Base-by-base conservation (phyloP, 1,140 invertebrate genomes). In the Tetranychus urticae region DNA sequence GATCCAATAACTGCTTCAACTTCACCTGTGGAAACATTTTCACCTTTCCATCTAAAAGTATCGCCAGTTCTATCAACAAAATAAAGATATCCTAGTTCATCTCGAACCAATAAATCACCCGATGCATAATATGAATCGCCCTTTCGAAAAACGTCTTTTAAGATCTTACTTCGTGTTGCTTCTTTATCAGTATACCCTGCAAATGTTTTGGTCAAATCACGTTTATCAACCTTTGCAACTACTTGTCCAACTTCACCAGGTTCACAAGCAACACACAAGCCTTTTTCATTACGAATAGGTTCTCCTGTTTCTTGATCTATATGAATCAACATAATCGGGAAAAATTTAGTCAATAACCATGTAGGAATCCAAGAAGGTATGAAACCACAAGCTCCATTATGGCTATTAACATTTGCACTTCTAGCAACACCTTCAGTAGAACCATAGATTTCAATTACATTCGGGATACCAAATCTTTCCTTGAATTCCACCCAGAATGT, bases 21-120 rank as follows among this genome's bases (percentile, higher is more conserved):
- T 77, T 98, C 94, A 2, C 86, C 85, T 1, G 94, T 97, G 3
- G 88, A 93, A 3, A 97, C 92, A 73, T 98, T 98, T 76, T 98
- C 94, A n/a, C 94, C 78, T 56, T 76, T 72, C 78, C 78, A 80
- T 31, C 78, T 66, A 66, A 77, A 80, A 5, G 79, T 80, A 66
- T 80, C 78, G 10, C 78, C 79, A 10, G 74, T 77, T 37, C 80
- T 69, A 68, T 80, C 78, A 57, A 69, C 69, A 69, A 80, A 80
- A 65, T 76, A 79, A 56, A 80, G 69, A 68, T 77, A 48, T 75
- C 71, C 77, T 77, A 80, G 80, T 8, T 76, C 62, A 62, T 69
- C 79, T 74, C 75, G 76, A 36, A 72, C 66, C 58, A 80, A 65
- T 42, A 80, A 68, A 69, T 80, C 61, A 61, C 67, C 68, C 37